A percentile compares a stretch with the other conserved stretches of the same genome.
phyloP scores from a whole-genome alignment of 1,140 invertebrate species.

The Neodiprion fabricii region DNA sequence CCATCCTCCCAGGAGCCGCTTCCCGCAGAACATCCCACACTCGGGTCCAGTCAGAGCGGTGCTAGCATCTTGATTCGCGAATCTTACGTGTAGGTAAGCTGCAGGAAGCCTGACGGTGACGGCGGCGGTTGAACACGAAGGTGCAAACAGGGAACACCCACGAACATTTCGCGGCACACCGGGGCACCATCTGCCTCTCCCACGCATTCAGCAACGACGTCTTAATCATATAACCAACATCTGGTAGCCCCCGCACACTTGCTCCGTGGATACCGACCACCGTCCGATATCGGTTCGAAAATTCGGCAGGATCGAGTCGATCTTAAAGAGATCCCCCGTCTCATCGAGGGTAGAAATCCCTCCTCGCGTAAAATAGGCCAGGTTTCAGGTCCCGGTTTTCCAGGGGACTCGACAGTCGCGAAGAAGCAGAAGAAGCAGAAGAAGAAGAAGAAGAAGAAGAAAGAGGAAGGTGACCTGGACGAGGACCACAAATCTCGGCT shows the following conservation, averaged over 20 bases:
- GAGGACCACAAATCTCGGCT: slow-evolving; percentile 31
- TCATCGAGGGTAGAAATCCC: no score
- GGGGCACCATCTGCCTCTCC: slow-evolving; percentile 24
- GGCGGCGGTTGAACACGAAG: slow-evolving; percentile 15
- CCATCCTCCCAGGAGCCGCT: no score
- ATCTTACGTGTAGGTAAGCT: neutral
- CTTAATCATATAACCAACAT: slow-evolving; percentile 22
- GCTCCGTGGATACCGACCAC: no score
- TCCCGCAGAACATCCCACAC: no score
- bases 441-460: neutral
- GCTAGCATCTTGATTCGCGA: neutral
- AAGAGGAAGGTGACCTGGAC: neutral
- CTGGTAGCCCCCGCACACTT: neutral
- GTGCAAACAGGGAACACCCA: slow-evolving; percentile 27
- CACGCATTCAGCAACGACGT: slow-evolving; percentile 25
- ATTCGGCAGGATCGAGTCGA: no score
- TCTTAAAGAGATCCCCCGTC: no score
- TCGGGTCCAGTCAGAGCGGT: no score
- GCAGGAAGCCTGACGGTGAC: neutral
- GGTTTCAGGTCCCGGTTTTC: no score
- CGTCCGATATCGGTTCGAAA: no score
- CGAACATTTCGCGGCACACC: slow-evolving; percentile 11
- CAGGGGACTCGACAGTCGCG: no score
- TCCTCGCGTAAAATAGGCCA: no score
- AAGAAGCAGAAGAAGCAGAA: neutral